These are phyloP conservation scores for Ibycter americanus DNA, from an alignment of 2,797 vertebrate species.

Conservation along the genomic window DNA sequence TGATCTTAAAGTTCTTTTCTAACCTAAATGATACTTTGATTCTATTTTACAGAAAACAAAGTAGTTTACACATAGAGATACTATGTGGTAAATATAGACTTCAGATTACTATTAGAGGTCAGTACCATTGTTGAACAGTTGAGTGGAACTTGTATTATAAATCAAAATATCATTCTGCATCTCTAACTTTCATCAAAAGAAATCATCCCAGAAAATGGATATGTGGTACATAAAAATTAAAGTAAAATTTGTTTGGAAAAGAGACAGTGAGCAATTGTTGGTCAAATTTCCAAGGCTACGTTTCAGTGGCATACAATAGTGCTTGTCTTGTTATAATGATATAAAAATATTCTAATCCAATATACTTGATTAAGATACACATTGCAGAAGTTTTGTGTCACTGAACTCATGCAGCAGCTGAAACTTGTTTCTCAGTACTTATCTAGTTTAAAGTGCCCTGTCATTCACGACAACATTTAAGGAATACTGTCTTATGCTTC, in stretches of 20 bases:
- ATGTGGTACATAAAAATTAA: too few species aligned
- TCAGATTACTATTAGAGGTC: background rate
- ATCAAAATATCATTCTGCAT: background rate
- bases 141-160: background rate
- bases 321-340: background rate
- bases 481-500: background rate
- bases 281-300: background rate
- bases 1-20: background rate
- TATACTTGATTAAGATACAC: background rate
- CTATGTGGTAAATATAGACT: background rate
- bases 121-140: background rate
- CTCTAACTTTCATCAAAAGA: background rate
- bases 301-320: background rate
- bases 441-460: background rate
- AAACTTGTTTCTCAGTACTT: background rate
- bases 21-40: background rate
- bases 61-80: background rate
- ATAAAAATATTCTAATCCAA: background rate
- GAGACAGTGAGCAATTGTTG: background rate
- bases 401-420: background rate
- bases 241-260: background rate
- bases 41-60: background rate
- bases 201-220: background rate
- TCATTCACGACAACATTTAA: background rate
- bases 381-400: background rate